A percentile compares a stretch with the other conserved stretches of the same genome.
phyloP scores from a whole-genome alignment of 64 coral and sea anemone genomes.

The Pachyseris speciosa region DNA sequence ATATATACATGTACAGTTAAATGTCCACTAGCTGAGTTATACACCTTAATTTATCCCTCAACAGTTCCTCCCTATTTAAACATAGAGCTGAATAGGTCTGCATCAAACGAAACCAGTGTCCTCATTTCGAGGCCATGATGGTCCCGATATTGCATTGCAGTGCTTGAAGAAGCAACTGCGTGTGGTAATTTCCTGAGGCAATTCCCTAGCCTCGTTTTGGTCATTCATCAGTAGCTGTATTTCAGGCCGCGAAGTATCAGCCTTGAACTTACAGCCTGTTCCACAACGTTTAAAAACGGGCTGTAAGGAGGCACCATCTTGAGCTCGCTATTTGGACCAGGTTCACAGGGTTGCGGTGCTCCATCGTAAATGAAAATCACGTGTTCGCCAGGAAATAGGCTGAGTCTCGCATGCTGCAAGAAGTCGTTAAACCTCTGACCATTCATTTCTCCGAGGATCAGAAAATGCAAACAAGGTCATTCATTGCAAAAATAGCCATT shows the following conservation, averaged over 20 bases:
- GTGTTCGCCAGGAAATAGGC: no score
- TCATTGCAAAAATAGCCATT: neutral
- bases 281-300: constrained; percentile 62
- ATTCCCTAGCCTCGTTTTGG: neutral
- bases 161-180: constrained; percentile 14
- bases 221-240: constrained; percentile 20
- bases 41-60: constrained; percentile 3
- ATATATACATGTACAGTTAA: neutral
- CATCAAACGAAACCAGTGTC: constrained; percentile 11
- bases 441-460: no score
- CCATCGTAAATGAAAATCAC: no score
- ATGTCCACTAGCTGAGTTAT: neutral
- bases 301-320: constrained; percentile 36
- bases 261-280: constrained; percentile 33
- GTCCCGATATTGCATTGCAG: constrained; percentile 17
- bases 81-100: constrained; percentile 56
- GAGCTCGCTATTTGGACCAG: constrained; percentile 22
- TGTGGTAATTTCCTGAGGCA: neutral
- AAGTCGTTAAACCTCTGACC: no score
- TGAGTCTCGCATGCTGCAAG: no score
- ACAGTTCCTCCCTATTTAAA: constrained; percentile 11
- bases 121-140: constrained; percentile 15
- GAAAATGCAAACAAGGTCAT: no score
- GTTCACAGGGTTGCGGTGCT: neutral
- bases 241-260: constrained; percentile 10